A percentile compares a stretch with the other conserved stretches of the same genome.
phyloP scores from a whole-genome alignment of 2,113 vertebrate species.

The Lampris incognitus region DNA sequence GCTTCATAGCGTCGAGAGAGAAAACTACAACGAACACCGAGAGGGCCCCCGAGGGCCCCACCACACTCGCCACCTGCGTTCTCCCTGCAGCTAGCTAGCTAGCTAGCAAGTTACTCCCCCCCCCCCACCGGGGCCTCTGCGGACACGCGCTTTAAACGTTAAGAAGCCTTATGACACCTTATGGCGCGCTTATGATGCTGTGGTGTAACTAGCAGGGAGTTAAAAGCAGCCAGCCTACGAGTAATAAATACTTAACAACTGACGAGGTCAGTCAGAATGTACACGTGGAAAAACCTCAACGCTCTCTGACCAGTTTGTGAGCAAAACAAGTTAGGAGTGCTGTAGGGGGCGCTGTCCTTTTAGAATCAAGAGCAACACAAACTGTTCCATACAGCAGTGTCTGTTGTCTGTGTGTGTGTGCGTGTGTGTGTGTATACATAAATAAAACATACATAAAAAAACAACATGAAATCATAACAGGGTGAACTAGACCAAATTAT shows the following conservation, averaged over 20 bases:
- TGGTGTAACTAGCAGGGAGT: conserved; percentile 52
- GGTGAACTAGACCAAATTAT: conserved; percentile 82
- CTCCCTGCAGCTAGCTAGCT: background rate
- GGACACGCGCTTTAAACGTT: conserved; percentile 21
- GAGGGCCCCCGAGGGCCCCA: too few relatives aligned
- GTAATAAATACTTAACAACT: conserved; percentile 52
- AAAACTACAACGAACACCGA: background rate
- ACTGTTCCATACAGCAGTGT: conserved; percentile 65
- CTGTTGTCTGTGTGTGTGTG: conserved; percentile 30
- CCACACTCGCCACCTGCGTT: too few relatives aligned
- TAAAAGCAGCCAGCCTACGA: conserved; percentile 73
- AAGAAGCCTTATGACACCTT: conserved; percentile 48
- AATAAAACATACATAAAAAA: conserved; percentile 46
- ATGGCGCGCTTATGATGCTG: conserved; percentile 49
- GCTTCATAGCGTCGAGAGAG: conserved; percentile 42
- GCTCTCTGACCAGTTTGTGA: conserved; percentile 42
- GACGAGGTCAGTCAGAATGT: conserved; percentile 64
- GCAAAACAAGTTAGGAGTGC: conserved; percentile 40
- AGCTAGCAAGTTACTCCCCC: too few relatives aligned
- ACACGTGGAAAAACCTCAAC: conserved; percentile 64
- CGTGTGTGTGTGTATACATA: conserved; percentile 60
- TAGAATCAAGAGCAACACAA: conserved; percentile 71
- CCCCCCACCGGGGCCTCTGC: background rate
- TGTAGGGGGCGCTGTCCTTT: conserved; percentile 31
- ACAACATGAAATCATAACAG: conserved; percentile 57